Evolutionary conservation across 2,888 invertebrate genomes (phyloP), one percentile per base, ranked within the genome.

Genomic region (Cryptocephalus moraei): DNA sequence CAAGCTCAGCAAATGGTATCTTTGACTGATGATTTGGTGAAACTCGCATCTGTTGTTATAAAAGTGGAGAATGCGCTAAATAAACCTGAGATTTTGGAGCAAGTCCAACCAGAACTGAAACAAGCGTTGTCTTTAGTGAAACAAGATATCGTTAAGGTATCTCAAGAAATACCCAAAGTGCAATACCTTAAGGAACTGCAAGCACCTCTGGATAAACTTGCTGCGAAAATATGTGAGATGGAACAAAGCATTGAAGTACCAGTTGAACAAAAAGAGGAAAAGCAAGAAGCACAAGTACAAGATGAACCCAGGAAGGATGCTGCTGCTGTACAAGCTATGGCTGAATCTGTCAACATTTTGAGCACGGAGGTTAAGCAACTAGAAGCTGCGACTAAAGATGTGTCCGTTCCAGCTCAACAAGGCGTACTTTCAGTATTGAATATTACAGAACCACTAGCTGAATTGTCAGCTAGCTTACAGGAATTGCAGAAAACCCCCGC

Each of bases 391-490:
- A 33, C 45, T 9, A 9, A 43, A 43, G 22, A 22, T 22, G 22
- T 22, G 22, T 22, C 22, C 22, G 22, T 22, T 22, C 22, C 6
- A 22, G 38, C 50, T 34, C 46, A 55, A 39, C 52, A 58, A 44
- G 52, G 52, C 33, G 45, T 53, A 11, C 11, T 52, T 8, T 47
- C 54, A 32, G 38, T 59, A 41, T 36, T 53, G 11, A 49, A 56
- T 44, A 41, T 53, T 10, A 34, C 45, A 32, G 45, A 52, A 33
- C 45, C 51, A 32, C 34, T 58, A 14, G 22, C 39, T 14, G 36
- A 47, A 13, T 33, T 56, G 8, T 11, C 45, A 32, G 39, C 38
- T 39, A 33, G 47, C 12, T 13, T 55, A 8, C 9, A 36, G 8
- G 12, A 49, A 10, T 44, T 47, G 9, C 45, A 52, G 39, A 12